phyloP scores from a whole-genome alignment of 2,797 vertebrate species.

The Rhinichthys osculus region DNA sequence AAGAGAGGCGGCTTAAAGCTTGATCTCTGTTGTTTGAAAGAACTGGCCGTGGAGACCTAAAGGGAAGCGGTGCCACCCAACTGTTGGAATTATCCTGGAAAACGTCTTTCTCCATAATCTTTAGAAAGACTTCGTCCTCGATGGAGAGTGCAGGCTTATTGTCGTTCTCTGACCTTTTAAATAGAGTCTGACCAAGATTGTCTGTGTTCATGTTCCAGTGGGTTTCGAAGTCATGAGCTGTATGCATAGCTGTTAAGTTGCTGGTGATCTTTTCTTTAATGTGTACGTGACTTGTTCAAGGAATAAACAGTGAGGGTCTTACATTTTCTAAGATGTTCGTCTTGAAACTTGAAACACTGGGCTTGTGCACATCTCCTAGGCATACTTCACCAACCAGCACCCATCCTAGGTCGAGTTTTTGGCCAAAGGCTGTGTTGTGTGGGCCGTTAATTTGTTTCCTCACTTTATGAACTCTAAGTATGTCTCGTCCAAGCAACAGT shows the following conservation, averaged over 20 bases:
- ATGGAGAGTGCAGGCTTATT: neutral
- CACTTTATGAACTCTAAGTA: neutral
- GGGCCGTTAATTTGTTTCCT: neutral
- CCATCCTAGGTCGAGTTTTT: neutral
- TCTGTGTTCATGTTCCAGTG: neutral
- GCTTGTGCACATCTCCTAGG: slow-evolving; percentile 2
- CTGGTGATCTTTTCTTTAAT: neutral
- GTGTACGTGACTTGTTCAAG: neutral
- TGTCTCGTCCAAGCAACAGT: neutral
- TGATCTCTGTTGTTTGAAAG: neutral
- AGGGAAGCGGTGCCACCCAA: neutral
- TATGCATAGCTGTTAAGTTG: neutral
- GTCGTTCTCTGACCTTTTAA: neutral
- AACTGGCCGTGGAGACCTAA: neutral
- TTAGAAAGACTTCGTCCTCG: neutral
- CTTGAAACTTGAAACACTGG: neutral
- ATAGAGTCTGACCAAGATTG: neutral
- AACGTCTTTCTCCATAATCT: neutral
- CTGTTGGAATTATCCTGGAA: neutral
- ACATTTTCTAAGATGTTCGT: neutral
- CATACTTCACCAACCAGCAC: neutral
- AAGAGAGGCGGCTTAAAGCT: neutral
- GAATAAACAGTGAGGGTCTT: neutral
- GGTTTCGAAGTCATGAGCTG: neutral
- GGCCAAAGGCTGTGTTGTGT: neutral